Evolutionary conservation across 2,797 vertebrate species (phyloP).

Genomic region (Rhinophrynus dorsalis): DNA sequence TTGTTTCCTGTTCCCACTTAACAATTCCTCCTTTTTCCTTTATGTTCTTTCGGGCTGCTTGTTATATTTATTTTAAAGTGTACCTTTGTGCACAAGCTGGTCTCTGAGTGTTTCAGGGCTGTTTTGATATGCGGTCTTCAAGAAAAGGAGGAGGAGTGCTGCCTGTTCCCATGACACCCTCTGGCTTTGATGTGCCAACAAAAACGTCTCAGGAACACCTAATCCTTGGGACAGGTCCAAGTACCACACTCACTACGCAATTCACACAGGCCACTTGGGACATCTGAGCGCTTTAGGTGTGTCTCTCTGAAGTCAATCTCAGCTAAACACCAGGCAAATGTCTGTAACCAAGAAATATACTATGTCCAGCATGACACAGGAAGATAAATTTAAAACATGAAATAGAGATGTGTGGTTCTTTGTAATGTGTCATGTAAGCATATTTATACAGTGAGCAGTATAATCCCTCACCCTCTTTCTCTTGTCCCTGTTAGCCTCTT

Average conservation of each 20-base stretch:
- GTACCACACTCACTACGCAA: constrained; percentile 75
- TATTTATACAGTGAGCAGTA: not conserved
- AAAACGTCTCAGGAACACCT: constrained; percentile 85
- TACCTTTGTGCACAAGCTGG: constrained; percentile 74
- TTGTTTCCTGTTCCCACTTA: constrained; percentile 70
- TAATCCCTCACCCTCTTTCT: not conserved
- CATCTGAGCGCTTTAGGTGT: constrained; percentile 85
- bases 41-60: constrained; percentile 67
- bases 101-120: constrained; percentile 72
- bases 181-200: constrained; percentile 71
- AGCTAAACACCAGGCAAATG: constrained; percentile 80
- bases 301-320: constrained; percentile 82
- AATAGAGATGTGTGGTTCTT: not conserved
- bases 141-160: constrained; percentile 62
- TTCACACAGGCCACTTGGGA: constrained; percentile 82
- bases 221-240: constrained; percentile 87
- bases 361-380: not conserved
- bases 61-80: constrained; percentile 81
- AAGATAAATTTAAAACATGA: not conserved
- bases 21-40: constrained; percentile 65
- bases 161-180: constrained; percentile 77
- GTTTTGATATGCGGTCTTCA: constrained; percentile 72
- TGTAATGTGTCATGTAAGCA: not conserved
- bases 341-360: constrained; percentile 81
- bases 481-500: no score